Evolutionary conservation across 2,888 invertebrate species (phyloP).

Genomic region (Microplitis deprimator): DNA sequence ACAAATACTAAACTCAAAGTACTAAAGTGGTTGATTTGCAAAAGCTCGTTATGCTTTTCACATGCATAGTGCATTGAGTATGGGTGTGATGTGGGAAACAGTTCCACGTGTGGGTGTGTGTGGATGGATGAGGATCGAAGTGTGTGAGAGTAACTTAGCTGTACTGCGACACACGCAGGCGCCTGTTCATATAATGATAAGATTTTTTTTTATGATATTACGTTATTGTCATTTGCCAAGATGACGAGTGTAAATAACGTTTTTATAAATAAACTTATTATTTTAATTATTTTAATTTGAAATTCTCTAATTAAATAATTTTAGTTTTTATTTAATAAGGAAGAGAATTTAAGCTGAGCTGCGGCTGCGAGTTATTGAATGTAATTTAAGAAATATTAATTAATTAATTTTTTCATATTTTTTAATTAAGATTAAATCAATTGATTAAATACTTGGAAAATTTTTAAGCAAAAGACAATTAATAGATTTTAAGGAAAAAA

Average conservation of each 20-base stretch:
- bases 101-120: slow-evolving; percentile 34
- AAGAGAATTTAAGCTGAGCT: no score
- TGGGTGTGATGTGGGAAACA: slow-evolving; percentile 48
- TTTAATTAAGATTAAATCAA: no score
- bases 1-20: not conserved
- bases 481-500: no score
- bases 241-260: not conserved
- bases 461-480: no score
- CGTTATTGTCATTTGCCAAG: not conserved
- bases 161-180: not conserved
- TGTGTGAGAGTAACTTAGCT: not conserved
- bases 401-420: no score
- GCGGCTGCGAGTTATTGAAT: no score
- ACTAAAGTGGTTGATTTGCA: not conserved
- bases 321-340: no score
- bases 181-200: not conserved
- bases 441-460: no score
- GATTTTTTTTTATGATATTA: not conserved
- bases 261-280: not conserved
- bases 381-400: no score
- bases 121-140: not conserved
- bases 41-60: slow-evolving; percentile 26
- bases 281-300: not conserved
- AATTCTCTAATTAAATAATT: no score
- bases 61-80: slow-evolving; percentile 42